These are phyloP conservation scores for Idaea dimidiata DNA, from an alignment of 2,888 invertebrate species.

Conservation along the genomic window DNA sequence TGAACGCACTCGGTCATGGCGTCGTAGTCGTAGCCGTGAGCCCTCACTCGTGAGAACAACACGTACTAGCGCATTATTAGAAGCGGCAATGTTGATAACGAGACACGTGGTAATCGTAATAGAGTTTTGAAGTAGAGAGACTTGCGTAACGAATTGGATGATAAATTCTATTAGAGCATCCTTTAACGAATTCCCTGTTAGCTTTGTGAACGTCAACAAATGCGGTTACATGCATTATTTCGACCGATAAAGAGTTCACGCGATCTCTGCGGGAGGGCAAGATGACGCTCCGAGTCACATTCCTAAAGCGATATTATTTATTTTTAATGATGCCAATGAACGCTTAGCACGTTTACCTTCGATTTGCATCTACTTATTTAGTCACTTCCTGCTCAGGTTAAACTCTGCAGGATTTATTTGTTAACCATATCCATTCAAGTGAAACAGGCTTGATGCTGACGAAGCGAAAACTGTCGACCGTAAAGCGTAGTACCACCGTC, in stretches of 20 bases:
- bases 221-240: slow-evolving; percentile 27
- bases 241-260: slow-evolving; percentile 72
- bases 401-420: slow-evolving; percentile 37
- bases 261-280: slow-evolving; percentile 71
- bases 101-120: slow-evolving; percentile 62
- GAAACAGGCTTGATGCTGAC: slow-evolving; percentile 56
- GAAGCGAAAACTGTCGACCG: slow-evolving; percentile 58
- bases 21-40: slow-evolving; percentile 41
- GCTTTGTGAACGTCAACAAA: background rate
- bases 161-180: background rate
- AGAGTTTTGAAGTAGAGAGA: slow-evolving; percentile 9
- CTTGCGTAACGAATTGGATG: background rate
- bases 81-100: slow-evolving; percentile 52
- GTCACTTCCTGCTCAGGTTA: slow-evolving; percentile 46
- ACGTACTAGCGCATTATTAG: slow-evolving; percentile 47
- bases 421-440: slow-evolving; percentile 9
- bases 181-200: slow-evolving; percentile 6
- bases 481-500: slow-evolving; percentile 40
- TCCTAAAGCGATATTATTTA: slow-evolving; percentile 69
- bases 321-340: slow-evolving; percentile 75
- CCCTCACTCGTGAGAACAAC: background rate
- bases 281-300: slow-evolving; percentile 63
- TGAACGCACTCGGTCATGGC: slow-evolving; percentile 61
- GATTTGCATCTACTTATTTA: slow-evolving; percentile 51
- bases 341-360: slow-evolving; percentile 69